Evolutionary conservation across 2,888 invertebrate genomes (phyloP).

Genomic region (Synanthedon tipuliformis): DNA sequence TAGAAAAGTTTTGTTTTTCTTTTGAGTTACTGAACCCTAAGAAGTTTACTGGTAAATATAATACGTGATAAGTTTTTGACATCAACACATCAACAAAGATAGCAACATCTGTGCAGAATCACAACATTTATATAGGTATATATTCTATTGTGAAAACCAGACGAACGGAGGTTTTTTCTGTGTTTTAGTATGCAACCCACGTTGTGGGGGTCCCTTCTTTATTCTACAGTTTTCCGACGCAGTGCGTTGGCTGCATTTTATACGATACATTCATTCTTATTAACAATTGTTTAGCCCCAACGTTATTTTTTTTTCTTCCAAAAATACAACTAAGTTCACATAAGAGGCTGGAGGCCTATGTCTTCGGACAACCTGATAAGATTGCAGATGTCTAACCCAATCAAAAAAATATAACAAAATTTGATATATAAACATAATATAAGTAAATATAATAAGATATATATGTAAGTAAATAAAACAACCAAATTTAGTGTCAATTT

Average conservation of each 20-base stretch:
- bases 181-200: constrained; percentile 46
- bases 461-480: no score
- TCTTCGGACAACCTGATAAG: no score
- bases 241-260: constrained; percentile 47
- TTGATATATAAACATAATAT: no score
- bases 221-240: constrained; percentile 33
- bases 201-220: constrained; percentile 25
- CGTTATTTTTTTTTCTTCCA: neutral
- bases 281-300: neutral
- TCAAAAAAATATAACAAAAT: no score
- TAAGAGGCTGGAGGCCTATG: no score
- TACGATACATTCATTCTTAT: constrained; percentile 14
- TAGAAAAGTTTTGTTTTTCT: no score
- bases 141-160: constrained; percentile 18
- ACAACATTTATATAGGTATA: constrained; percentile 4
- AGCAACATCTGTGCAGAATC: constrained; percentile 11
- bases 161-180: constrained; percentile 37
- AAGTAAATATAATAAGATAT: no score
- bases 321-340: no score
- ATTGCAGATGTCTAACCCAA: no score
- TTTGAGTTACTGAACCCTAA: no score
- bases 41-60: no score
- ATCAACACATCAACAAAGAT: constrained; percentile 8
- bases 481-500: no score
- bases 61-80: neutral